These are phyloP conservation scores for Diabrotica undecimpunctata DNA, from an alignment of 1,140 invertebrate species.

Conservation along the genomic window DNA sequence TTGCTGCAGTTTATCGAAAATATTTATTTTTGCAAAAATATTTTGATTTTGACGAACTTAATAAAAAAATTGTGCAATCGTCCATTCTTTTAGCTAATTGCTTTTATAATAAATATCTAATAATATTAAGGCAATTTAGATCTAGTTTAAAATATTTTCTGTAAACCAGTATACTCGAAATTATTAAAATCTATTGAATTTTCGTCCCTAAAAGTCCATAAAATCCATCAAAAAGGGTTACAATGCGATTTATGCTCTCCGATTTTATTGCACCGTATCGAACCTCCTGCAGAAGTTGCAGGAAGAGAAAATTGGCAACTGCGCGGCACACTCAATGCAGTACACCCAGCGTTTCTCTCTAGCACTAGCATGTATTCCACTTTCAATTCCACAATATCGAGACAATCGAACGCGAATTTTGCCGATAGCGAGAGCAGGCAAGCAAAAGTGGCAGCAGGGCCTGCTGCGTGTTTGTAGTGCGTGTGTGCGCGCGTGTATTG, in stretches of 20 bases:
- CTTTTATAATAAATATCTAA: no score
- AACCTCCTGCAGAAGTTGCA: background rate
- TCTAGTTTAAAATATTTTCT: no score
- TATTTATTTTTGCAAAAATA: no score
- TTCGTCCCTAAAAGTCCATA: no score
- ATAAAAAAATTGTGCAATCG: no score
- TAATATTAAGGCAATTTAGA: no score
- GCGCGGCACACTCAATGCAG: background rate
- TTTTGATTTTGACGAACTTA: no score
- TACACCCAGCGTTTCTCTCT: slow-evolving; percentile 8
- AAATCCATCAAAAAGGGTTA: no score
- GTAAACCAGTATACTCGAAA: no score
- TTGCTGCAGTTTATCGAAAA: no score
- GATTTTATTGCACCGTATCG: background rate
- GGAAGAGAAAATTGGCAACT: background rate
- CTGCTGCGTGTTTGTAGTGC: slow-evolving; percentile 18
- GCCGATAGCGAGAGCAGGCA: slow-evolving; percentile 24
- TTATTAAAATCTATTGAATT: no score
- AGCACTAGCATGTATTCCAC: slow-evolving; percentile 6
- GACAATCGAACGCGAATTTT: slow-evolving; percentile 30
- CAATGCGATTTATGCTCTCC: background rate
- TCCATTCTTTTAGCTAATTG: no score
- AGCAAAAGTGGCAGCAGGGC: slow-evolving; percentile 23
- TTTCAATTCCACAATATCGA: slow-evolving; percentile 15
- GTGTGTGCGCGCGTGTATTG: slow-evolving; percentile 26